phyloP scores from a whole-genome alignment of 2,797 vertebrate species.

The Alca torda region DNA sequence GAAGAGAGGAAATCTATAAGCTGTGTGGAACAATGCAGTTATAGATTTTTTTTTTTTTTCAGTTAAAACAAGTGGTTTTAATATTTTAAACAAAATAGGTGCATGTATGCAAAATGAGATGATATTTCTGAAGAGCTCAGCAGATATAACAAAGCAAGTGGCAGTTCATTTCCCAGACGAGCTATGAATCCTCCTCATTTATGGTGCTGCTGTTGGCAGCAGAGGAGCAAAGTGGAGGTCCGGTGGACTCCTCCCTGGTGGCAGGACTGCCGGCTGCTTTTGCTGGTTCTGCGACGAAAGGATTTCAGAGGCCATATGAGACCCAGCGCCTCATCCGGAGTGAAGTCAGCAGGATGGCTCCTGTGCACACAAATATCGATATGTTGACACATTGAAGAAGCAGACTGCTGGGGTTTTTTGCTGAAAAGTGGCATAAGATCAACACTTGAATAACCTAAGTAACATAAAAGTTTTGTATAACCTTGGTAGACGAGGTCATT shows the following conservation, averaged over 20 bases:
- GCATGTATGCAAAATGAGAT: fast-evolving
- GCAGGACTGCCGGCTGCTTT: background rate
- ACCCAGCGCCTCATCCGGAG: background rate
- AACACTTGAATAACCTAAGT: background rate
- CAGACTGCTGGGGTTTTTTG: background rate
- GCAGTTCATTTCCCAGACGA: background rate
- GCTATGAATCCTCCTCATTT: background rate
- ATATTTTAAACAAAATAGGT: background rate
- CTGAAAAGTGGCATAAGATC: background rate
- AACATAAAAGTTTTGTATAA: background rate
- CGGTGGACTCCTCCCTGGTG: background rate
- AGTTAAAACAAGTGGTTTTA: background rate
- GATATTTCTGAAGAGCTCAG: background rate
- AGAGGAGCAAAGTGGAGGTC: background rate
- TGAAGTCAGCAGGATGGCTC: background rate
- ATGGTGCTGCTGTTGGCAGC: background rate
- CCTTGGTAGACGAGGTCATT: background rate
- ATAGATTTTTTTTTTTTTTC: background rate
- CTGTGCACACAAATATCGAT: background rate
- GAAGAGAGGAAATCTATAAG: background rate
- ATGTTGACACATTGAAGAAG: background rate
- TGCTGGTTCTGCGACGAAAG: background rate
- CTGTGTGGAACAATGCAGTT: background rate
- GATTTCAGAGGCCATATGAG: background rate
- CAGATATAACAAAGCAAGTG: background rate